Conservation (phyloP, 2,888 invertebrate species). For the Aspidiotus destructor region DNA sequence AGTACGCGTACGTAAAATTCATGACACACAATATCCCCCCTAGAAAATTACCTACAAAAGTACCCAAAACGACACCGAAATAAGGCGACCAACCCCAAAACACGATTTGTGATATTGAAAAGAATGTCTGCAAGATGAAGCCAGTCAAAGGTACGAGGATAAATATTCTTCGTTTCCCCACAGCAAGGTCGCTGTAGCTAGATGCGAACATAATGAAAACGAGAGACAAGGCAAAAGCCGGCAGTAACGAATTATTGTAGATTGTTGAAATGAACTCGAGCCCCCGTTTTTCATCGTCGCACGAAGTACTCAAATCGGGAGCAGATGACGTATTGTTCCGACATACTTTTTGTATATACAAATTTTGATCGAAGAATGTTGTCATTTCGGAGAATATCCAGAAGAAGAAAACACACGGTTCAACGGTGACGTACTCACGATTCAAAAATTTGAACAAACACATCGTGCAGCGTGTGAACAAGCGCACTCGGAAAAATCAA, state of each 20-base stretch:
- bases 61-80: slow-evolving; percentile 36
- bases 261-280: neutral
- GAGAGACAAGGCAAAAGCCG: neutral
- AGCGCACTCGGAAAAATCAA: too few relatives aligned
- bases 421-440: neutral
- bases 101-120: slow-evolving; percentile 35
- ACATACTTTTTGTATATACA: slow-evolving; percentile 23
- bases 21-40: slow-evolving; percentile 37
- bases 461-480: too few relatives aligned
- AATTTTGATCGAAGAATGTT: slow-evolving; percentile 19
- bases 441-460: too few relatives aligned
- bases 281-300: slow-evolving; percentile 20
- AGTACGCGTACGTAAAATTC: slow-evolving; percentile 12
- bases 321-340: slow-evolving; percentile 6
- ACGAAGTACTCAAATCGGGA: slow-evolving; percentile 10
- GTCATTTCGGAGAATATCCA: neutral
- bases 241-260: neutral
- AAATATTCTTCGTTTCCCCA: slow-evolving; percentile 34
- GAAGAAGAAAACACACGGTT: neutral
- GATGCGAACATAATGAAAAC: slow-evolving; percentile 11
- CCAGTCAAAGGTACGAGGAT: slow-evolving; percentile 35
- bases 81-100: slow-evolving; percentile 37
- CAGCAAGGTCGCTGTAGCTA: slow-evolving; percentile 15
- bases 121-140: slow-evolving; percentile 36
- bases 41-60: slow-evolving; percentile 36